Evolutionary conservation across 2,797 vertebrate genomes (phyloP), one percentile per base, ranked within the genome.

Genomic region (Melanotaenia pygmaea): DNA sequence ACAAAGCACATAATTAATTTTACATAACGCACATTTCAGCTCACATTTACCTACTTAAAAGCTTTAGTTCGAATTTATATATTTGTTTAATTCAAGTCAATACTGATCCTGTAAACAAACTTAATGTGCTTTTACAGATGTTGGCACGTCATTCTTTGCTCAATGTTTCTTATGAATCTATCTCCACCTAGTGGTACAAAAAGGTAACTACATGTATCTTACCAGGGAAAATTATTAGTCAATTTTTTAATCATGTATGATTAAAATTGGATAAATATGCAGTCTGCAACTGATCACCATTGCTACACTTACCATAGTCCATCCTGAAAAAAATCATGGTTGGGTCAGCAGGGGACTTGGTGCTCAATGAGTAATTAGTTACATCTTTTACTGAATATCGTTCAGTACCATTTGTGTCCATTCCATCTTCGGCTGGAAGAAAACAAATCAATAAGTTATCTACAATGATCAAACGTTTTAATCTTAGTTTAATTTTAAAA

Each of bases 261-360:
- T 57, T 56, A 7, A 38, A 47, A 70, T 0, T 10, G 8, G 4
- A 65, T 8, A 14, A 1, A 2, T 7, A 26, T 28, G 53, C 2
- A 8, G 18, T 62, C 1, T 43, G 64, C 35, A 12, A 43, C 11
- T 45, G 14, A 57, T 60, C 53, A 38, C 22, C 54, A 26, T 38
- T 79, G 62, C 9, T 16, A 67, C 30, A 88, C 86, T 66, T 76
- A 95, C 95, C 94, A 68, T 94, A 92, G 62, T 95, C 94, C 88
- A 89, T 84, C 57, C 71, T 93, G 81, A 93, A 90, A 79, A 93
- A 91, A 63, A 90, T 51, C 79, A 91, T 84, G 51, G 90, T 89
- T 38, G 90, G 91, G 45, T 85, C 88, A 18, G 68, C 60, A 13
- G 91, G 84, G 54, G 86, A 67, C 60, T 77, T 83, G 59, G 80